Conservation (phyloP, 2,797 vertebrate genomes). For the Muraenolepis orangiensis region DNA sequence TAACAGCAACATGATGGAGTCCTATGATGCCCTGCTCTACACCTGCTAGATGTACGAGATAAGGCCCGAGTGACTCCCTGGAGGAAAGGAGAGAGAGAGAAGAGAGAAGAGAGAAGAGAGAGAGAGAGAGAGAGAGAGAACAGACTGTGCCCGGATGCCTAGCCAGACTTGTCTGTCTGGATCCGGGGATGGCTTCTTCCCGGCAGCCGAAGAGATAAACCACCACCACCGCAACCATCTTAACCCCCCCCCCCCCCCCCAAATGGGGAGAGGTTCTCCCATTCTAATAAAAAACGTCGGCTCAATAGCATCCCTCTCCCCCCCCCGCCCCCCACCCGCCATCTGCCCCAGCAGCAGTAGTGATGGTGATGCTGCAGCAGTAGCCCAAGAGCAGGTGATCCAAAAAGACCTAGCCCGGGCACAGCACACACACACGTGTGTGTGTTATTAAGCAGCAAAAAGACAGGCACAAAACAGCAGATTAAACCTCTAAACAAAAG, state of each 20-base stretch:
- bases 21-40: not conserved
- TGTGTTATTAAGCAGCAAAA: not conserved
- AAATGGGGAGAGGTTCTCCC: not conserved
- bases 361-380: not conserved
- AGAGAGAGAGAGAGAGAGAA: not conserved
- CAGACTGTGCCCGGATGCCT: not conserved
- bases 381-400: not conserved
- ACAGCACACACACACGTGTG: not conserved
- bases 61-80: not conserved
- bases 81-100: not conserved
- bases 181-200: not conserved
- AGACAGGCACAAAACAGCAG: constrained; percentile 42
- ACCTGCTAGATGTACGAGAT: not conserved
- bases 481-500: constrained; percentile 65
- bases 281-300: not conserved
- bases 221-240: not conserved
- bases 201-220: not conserved
- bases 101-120: not conserved
- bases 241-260: not conserved
- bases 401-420: not conserved
- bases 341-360: not conserved
- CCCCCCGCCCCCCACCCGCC: no score
- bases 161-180: no score
- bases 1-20: not conserved
- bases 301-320: not conserved